Evolutionary conservation across 2,113 vertebrate genomes (phyloP).

Genomic region (Notiomystis cincta): DNA sequence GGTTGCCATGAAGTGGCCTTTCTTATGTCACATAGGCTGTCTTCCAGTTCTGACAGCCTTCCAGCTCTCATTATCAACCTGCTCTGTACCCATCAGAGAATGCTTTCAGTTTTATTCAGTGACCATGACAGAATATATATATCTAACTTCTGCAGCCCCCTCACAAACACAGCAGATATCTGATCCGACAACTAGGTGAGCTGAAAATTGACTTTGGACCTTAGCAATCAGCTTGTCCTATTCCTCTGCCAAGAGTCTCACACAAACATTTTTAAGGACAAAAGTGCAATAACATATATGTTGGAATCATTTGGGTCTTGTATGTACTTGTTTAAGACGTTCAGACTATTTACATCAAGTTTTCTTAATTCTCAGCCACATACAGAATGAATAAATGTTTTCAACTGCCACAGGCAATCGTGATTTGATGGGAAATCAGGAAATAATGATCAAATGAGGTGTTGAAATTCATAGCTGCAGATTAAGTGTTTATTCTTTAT

Average conservation of each 20-base stretch:
- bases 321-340: background rate
- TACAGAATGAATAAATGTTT: background rate
- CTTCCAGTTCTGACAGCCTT: background rate
- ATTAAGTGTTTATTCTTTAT: background rate
- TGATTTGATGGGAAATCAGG: background rate
- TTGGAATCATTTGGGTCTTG: background rate
- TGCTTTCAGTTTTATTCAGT: background rate
- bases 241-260: background rate
- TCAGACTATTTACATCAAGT: background rate
- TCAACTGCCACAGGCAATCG: background rate
- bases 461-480: background rate
- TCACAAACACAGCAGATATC: background rate
- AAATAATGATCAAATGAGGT: background rate
- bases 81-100: background rate
- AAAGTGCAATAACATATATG: background rate
- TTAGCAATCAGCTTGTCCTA: background rate
- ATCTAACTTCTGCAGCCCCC: background rate
- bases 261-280: background rate
- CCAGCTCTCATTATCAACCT: background rate
- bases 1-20: background rate
- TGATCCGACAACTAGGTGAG: background rate
- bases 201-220: background rate
- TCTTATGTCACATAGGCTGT: background rate
- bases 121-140: background rate
- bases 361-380: background rate